Percentiles rank a stretch among this genome's conserved stretches.
phyloP scores from a whole-genome alignment of 2,888 invertebrate species.

The Chymomyza amoena region DNA sequence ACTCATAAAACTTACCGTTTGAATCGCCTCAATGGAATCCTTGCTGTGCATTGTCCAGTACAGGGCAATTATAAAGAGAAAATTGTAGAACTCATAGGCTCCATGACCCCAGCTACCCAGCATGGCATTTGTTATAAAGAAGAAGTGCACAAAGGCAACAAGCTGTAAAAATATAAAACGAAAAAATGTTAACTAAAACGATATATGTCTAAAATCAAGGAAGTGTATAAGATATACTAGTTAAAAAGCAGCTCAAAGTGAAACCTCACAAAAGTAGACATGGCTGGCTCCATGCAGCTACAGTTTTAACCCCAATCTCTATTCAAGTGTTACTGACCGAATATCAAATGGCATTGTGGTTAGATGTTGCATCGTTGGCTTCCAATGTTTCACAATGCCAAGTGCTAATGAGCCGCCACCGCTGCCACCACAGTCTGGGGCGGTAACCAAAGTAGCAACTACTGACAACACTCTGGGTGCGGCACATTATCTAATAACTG shows the following conservation, averaged over 20 bases:
- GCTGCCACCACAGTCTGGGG: neutral
- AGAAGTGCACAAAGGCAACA: constrained; percentile 78
- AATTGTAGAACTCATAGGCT: constrained; percentile 77
- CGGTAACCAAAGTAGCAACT: neutral
- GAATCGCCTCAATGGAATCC: constrained; percentile 78
- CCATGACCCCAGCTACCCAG: constrained; percentile 75
- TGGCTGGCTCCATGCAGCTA: neutral
- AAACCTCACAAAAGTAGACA: constrained; percentile 1
- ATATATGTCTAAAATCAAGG: neutral
- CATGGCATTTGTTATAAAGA: constrained; percentile 78
- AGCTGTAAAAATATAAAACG: constrained; percentile 56
- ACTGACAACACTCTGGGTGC: neutral
- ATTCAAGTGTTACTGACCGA: neutral
- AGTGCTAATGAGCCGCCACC: neutral
- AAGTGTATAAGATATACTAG: neutral
- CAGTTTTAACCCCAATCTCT: neutral
- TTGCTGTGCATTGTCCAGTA: constrained; percentile 78
- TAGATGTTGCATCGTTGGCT: neutral
- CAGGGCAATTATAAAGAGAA: constrained; percentile 77
- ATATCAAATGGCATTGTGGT: constrained; percentile 1
- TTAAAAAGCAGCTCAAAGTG: neutral
- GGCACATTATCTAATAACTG: neutral
- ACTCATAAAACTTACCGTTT: constrained; percentile 71
- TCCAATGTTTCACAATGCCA: neutral
- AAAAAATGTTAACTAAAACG: neutral